Percentiles rank a stretch among this genome's conserved stretches.
These are phyloP conservation scores for Zonitis immaculata DNA, from an alignment of 2,888 invertebrate genomes.

Conservation along the genomic window DNA sequence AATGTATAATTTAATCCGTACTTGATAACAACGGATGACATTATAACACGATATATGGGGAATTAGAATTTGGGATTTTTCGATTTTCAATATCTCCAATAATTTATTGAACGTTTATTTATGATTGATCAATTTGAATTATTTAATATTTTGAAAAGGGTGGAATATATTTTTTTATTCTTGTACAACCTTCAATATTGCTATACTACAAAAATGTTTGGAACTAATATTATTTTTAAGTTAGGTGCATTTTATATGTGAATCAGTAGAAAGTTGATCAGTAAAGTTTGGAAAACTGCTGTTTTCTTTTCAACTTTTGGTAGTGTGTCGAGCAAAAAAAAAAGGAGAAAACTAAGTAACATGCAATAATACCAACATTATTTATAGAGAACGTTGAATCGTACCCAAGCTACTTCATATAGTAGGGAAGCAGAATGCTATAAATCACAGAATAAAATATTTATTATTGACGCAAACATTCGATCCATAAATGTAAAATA, in stretches of 20 bases:
- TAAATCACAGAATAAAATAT: constrained; percentile 27
- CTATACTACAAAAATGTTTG: constrained; percentile 23
- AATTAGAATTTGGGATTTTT: no score
- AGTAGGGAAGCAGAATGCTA: constrained; percentile 21
- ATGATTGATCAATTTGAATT: background rate
- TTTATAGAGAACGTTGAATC: constrained; percentile 31
- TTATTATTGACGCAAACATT: constrained; percentile 26
- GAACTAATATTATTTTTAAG: constrained; percentile 32
- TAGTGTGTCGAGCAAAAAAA: constrained; percentile 24
- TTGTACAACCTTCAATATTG: constrained; percentile 22
- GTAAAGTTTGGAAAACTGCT: constrained; percentile 33
- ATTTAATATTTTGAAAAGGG: no score
- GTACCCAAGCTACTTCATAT: constrained; percentile 26
- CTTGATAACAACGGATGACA: background rate
- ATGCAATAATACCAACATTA: constrained; percentile 33
- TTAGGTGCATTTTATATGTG: constrained; percentile 33
- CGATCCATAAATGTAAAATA: constrained; percentile 29
- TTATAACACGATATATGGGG: background rate
- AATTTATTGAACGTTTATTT: no score
- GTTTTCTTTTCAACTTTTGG: constrained; percentile 27
- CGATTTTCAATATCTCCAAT: no score
- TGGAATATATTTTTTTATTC: constrained; percentile 26
- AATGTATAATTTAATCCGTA: constrained; percentile 17
- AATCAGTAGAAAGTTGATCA: constrained; percentile 34
- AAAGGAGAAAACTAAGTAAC: constrained; percentile 30